Conservation (phyloP, 2,797 vertebrate genomes). For the Crocodylus rhombifer region DNA sequence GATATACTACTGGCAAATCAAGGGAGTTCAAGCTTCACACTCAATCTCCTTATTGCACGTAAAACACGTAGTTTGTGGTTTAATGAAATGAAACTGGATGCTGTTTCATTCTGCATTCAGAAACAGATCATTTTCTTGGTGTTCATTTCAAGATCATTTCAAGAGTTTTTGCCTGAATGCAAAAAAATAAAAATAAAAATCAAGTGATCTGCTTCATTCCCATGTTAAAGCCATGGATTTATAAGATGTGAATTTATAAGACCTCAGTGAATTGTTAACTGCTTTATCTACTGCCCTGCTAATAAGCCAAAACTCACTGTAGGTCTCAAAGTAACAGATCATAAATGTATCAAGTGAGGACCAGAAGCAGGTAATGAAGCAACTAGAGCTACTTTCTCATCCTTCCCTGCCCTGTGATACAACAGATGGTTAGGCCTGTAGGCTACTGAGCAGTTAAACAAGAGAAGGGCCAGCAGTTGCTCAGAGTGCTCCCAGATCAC, state of each 20-base stretch:
- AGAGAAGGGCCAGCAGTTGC: background rate
- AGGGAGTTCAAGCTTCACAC: background rate
- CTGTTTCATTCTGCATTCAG: background rate
- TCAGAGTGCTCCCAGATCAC: background rate
- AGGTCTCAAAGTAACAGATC: background rate
- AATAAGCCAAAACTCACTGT: background rate
- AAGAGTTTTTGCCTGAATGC: background rate
- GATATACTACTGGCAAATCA: background rate
- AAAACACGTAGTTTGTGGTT: slow-evolving; percentile 60
- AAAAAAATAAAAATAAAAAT: background rate
- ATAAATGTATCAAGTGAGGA: background rate
- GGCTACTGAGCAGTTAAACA: background rate
- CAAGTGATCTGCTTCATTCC: rapidly evolving
- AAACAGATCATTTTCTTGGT: background rate
- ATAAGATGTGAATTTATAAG: background rate
- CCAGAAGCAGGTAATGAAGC: background rate
- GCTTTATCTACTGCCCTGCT: background rate
- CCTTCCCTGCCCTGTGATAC: rapidly evolving
- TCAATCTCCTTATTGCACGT: slow-evolving; percentile 46
- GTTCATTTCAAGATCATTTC: too few species aligned
- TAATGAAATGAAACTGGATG: slow-evolving; percentile 48
- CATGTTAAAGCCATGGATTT: background rate
- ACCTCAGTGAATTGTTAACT: background rate
- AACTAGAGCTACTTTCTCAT: rapidly evolving
- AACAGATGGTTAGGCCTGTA: background rate